Percentiles rank a stretch among this genome's conserved stretches.
Evolutionary conservation across 1,140 invertebrate genomes (phyloP).

Genomic region (Trinorchestia longiramus): DNA sequence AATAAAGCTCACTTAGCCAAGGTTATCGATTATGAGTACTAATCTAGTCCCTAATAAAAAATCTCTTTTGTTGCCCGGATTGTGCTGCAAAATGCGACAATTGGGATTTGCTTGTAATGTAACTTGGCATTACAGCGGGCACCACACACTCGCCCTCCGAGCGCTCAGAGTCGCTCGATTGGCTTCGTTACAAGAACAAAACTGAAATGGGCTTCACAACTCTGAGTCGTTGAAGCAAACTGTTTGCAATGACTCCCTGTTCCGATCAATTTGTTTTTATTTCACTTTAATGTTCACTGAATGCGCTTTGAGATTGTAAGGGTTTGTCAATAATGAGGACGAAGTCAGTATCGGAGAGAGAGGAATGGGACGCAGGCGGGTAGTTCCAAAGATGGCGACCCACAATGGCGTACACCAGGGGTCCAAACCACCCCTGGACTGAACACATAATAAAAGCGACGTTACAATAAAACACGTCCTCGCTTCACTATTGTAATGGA

Average conservation of each 20-base stretch:
- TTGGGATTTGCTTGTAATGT: not conserved
- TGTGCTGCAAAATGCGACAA: not conserved
- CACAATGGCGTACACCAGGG: not conserved
- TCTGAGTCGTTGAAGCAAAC: not conserved
- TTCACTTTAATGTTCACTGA: not conserved
- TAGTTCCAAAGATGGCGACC: not conserved
- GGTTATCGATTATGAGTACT: not conserved
- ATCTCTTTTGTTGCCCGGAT: not conserved
- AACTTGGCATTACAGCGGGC: not conserved
- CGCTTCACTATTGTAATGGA: not conserved
- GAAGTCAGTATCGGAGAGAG: not conserved
- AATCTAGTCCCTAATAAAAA: not conserved
- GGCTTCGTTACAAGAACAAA: not conserved
- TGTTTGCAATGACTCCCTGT: conserved; percentile 14
- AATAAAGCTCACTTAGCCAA: not conserved
- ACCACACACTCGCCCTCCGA: not conserved
- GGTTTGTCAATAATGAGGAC: not conserved
- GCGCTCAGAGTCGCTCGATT: not conserved
- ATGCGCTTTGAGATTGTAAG: not conserved
- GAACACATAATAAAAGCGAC: not conserved
- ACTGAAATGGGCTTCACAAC: not conserved
- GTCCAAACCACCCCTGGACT: conserved; percentile 25
- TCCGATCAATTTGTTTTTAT: conserved; percentile 26
- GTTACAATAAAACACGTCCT: conserved; percentile 37
- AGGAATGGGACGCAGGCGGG: conserved; percentile 15